phyloP scores from a whole-genome alignment of 1,140 invertebrate genomes.

The Leptestheria dahalacensis region DNA sequence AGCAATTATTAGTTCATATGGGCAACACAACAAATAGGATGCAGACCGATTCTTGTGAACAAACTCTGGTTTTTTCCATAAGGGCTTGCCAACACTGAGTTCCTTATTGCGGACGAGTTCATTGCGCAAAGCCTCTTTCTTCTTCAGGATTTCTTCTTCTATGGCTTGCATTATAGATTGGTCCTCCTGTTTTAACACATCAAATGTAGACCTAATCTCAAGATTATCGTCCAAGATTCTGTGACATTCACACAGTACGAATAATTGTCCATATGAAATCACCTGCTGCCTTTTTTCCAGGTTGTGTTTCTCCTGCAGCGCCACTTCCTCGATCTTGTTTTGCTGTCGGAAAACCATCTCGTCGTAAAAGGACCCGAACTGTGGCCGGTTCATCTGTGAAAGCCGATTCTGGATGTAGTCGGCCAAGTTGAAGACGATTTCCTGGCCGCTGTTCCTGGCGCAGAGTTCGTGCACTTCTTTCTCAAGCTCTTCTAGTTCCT shows the following conservation, averaged over 20 bases:
- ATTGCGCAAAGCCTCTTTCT: slow-evolving; percentile 39
- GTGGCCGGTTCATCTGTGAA: slow-evolving; percentile 52
- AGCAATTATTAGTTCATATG: not conserved
- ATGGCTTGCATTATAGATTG: slow-evolving; percentile 39
- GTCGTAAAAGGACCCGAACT: slow-evolving; percentile 60
- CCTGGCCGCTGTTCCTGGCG: slow-evolving; percentile 43
- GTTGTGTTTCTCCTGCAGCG: slow-evolving; percentile 16
- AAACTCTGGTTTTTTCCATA: not conserved
- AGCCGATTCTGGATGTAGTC: slow-evolving; percentile 51
- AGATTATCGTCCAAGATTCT: too few relatives aligned
- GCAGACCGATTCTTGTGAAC: not conserved
- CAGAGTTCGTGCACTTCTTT: slow-evolving; percentile 40
- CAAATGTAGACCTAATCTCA: not conserved
- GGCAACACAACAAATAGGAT: not conserved
- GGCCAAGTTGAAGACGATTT: slow-evolving; percentile 58
- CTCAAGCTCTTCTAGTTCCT: slow-evolving; percentile 37
- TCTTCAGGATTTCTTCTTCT: slow-evolving; percentile 48
- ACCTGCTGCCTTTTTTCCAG: slow-evolving; percentile 19
- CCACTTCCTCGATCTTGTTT: slow-evolving; percentile 35
- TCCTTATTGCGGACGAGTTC: slow-evolving; percentile 8
- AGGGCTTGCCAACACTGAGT: not conserved
- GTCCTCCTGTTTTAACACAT: slow-evolving; percentile 9
- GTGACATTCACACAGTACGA: not conserved
- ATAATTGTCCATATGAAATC: slow-evolving; percentile 1
- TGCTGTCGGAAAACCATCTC: slow-evolving; percentile 55